Evolutionary conservation across 2,113 vertebrate genomes (phyloP).

Genomic region (Otolemur garnettii): DNA sequence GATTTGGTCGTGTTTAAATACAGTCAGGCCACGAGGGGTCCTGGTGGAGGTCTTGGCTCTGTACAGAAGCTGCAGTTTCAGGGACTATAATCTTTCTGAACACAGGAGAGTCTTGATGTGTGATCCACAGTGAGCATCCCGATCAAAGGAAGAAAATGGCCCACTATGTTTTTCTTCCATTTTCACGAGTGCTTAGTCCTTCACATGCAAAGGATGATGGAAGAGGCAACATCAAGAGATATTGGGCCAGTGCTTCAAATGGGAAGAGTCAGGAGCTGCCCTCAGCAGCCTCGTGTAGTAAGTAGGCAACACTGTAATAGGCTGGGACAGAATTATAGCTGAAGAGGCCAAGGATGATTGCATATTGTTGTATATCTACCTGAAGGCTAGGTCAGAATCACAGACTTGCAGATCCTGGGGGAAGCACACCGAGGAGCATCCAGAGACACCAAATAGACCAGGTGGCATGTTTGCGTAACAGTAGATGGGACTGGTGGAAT

Average conservation of each 20-base stretch:
- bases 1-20: background rate
- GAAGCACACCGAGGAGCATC: background rate
- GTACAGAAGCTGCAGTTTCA: background rate
- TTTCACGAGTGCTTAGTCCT: background rate
- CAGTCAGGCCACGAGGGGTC: no score
- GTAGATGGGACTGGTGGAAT: background rate
- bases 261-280: background rate
- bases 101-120: fast-evolving
- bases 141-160: background rate
- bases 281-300: background rate
- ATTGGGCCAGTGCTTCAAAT: background rate
- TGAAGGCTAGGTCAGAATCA: background rate
- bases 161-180: background rate
- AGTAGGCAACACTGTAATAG: background rate
- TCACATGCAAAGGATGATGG: background rate
- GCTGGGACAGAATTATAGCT: conserved; percentile 6
- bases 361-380: fast-evolving
- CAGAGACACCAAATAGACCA: fast-evolving
- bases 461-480: background rate
- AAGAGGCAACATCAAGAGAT: background rate
- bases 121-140: fast-evolving
- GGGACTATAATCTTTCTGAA: background rate
- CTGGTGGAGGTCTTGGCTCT: fast-evolving
- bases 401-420: background rate
- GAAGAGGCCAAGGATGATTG: fast-evolving